Base-by-base conservation (phyloP, 2,113 vertebrate genomes). In the Vulpes lagopus region DNA sequence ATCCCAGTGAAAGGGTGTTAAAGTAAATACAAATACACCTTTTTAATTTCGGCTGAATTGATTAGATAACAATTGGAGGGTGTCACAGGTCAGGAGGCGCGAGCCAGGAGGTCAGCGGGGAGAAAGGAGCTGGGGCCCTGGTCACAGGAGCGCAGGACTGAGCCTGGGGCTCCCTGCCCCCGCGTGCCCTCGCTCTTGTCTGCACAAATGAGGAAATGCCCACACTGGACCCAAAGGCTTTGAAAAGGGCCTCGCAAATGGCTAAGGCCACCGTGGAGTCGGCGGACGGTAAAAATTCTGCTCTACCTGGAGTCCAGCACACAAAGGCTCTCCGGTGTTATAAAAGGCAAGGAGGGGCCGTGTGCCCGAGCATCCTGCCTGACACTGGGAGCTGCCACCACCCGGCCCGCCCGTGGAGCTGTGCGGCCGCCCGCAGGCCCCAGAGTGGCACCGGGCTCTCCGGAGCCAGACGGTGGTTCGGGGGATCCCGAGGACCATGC, bases 31-130 rank as follows among this genome's bases (percentile, higher is more conserved):
- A 99, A 99, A 99, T 98, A 98, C 98, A 99, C 97, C 98, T 98
- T 98, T 99, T 99, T 98, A 99, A 99, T 99, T 99, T 98, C 90
- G 90, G 97, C 97, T 97, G 98, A 98, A 99, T 98, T 98, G 98
- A 99, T 99, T 98, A 99, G 98, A 98, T 97, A 98, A 99, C 97
- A 98, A 98, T 98, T 97, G 98, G 98, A 98, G 98, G 96, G 98
- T 98, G 98, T 98, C 98, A 98, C 98, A 98, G 98, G 98, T 99
- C 99, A 99, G 97, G 97, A 98, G 96, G 96, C 86, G 95, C 80
- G 82, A 98, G 97, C 95, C 96, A 95, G 98, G 95, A 97, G 98
- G 98, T 98, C 98, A 98, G 93, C 76, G 65, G 97, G 98, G 98
- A 98, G 98, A 98, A 98, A 97, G 98, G 96, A 96, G 98, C 98